These are phyloP conservation scores for Rhaphigaster nebulosa DNA, from an alignment of 2,888 invertebrate species.

Conservation along the genomic window DNA sequence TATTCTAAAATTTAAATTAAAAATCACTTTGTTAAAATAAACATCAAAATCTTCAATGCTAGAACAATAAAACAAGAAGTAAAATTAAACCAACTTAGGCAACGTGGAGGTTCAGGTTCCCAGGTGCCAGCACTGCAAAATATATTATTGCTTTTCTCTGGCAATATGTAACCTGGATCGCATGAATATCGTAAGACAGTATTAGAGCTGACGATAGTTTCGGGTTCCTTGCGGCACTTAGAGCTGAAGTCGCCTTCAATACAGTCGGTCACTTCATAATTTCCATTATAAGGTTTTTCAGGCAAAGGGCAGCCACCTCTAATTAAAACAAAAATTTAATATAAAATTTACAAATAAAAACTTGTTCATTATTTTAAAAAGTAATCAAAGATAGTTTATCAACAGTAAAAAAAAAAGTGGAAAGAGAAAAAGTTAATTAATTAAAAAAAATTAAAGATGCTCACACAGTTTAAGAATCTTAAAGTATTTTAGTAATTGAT, in stretches of 20 bases:
- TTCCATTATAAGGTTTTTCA: conserved; percentile 59
- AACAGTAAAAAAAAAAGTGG: neutral
- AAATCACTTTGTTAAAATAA: neutral
- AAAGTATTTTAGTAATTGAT: too few relatives aligned
- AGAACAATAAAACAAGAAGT: neutral
- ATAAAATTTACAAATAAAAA: neutral
- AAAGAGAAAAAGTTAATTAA: neutral
- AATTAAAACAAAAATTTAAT: neutral
- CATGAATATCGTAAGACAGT: conserved; percentile 67
- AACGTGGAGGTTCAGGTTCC: conserved; percentile 65
- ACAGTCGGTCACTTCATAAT: conserved; percentile 60
- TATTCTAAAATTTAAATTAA: neutral
- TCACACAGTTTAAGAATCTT: too few relatives aligned
- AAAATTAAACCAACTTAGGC: conserved; percentile 62
- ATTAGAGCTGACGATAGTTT: conserved; percentile 65
- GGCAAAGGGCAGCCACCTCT: conserved; percentile 62
- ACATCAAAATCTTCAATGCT: neutral
- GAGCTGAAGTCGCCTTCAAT: conserved; percentile 52
- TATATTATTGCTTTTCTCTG: conserved; percentile 65
- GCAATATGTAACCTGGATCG: conserved; percentile 66
- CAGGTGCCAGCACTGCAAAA: conserved; percentile 66
- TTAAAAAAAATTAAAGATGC: too few relatives aligned
- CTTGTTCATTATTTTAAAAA: neutral
- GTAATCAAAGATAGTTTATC: neutral
- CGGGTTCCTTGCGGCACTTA: conserved; percentile 65